Evolutionary conservation across 2,113 vertebrate species (phyloP).

Genomic region (Conger conger): DNA sequence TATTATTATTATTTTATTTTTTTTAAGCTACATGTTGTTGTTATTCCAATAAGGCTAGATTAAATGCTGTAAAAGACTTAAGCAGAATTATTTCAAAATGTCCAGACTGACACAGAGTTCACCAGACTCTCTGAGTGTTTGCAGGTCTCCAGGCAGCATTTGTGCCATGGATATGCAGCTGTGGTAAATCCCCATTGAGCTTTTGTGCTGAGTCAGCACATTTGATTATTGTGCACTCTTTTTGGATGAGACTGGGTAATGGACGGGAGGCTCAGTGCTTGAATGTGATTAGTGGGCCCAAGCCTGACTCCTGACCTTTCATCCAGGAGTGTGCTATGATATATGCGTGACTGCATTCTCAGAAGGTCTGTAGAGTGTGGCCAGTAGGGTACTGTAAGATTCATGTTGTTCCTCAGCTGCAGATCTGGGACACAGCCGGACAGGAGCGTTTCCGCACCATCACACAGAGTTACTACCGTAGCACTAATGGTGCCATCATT

Average conservation of each 20-base stretch:
- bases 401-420: constrained; percentile 66
- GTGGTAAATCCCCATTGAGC: constrained; percentile 17
- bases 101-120: background rate
- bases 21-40: constrained; percentile 5
- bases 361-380: background rate
- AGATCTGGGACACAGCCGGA: constrained; percentile 89
- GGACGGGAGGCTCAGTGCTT: background rate
- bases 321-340: background rate
- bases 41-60: background rate
- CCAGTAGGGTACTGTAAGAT: background rate
- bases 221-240: constrained; percentile 10
- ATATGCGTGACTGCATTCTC: background rate
- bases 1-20: no score
- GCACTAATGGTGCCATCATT: constrained; percentile 83
- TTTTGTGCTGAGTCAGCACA: constrained; percentile 26
- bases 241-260: background rate
- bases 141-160: background rate
- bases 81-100: background rate
- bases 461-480: constrained; percentile 87
- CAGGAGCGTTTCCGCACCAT: constrained; percentile 88
- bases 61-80: constrained; percentile 7
- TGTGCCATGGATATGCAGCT: constrained; percentile 8
- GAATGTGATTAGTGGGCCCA: background rate
- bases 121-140: background rate
- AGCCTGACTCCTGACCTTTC: constrained; percentile 4